A percentile compares a stretch with the other conserved stretches of the same genome.
These are phyloP conservation scores for Artemia franciscana DNA, from an alignment of 1,140 invertebrate genomes.

Conservation along the genomic window DNA sequence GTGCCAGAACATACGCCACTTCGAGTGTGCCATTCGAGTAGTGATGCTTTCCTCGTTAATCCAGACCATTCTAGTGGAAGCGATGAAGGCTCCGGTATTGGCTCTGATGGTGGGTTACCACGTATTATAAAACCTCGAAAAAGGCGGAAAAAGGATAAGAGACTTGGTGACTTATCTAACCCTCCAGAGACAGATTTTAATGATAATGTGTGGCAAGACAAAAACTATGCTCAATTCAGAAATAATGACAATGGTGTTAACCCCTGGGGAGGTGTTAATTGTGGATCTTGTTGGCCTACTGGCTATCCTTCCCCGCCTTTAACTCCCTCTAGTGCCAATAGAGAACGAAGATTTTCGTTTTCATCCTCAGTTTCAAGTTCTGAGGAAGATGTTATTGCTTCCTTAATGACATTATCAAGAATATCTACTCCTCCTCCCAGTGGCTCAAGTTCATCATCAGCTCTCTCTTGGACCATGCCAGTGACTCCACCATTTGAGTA, in stretches of 20 bases:
- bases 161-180: background rate
- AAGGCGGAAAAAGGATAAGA: slow-evolving; percentile 52
- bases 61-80: slow-evolving; percentile 18
- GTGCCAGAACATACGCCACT: background rate
- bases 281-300: background rate
- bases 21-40: background rate
- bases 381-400: slow-evolving; percentile 13
- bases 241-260: background rate
- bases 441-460: background rate
- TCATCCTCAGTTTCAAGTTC: slow-evolving; percentile 13
- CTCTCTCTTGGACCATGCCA: slow-evolving; percentile 3
- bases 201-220: background rate
- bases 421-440: background rate
- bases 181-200: background rate
- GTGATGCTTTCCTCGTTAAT: background rate
- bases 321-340: background rate
- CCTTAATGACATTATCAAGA: slow-evolving; percentile 10
- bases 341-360: background rate
- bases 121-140: slow-evolving; percentile 69
- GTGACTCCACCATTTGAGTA: slow-evolving; percentile 16
- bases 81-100: slow-evolving; percentile 42
- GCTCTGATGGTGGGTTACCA: slow-evolving; percentile 51
- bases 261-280: background rate
- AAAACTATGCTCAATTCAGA: no score
- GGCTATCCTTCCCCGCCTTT: background rate